Evolutionary conservation across 1,140 invertebrate genomes (phyloP).

Genomic region (Ips nitidus): DNA sequence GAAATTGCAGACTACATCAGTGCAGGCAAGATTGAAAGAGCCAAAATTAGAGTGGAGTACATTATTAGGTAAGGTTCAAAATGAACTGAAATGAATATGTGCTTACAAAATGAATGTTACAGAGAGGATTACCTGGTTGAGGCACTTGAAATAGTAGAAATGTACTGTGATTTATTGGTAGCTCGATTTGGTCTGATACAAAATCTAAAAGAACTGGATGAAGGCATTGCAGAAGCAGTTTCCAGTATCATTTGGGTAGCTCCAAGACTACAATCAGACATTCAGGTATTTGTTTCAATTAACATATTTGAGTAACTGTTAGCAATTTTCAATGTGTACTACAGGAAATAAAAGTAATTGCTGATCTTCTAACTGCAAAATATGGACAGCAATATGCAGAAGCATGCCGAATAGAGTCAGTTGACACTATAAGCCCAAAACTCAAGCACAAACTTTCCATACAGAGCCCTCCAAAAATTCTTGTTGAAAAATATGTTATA

Average conservation of each 20-base stretch:
- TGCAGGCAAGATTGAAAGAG: conserved; percentile 87
- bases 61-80: conserved; percentile 73
- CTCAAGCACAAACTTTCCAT: conserved; percentile 95
- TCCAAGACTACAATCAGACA: conserved; percentile 81
- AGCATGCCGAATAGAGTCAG: conserved; percentile 74
- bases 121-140: conserved; percentile 99
- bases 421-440: conserved; percentile 89
- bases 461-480: conserved; percentile 92
- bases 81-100: neutral
- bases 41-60: conserved; percentile 96
- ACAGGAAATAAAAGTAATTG: conserved; percentile 86
- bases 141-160: conserved; percentile 98
- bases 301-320: neutral
- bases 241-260: conserved; percentile 96
- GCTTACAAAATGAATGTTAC: neutral
- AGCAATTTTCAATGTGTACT: conserved; percentile 28
- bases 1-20: conserved; percentile 97
- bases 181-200: conserved; percentile 96
- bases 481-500: conserved; percentile 94
- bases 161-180: conserved; percentile 98
- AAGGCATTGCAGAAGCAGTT: conserved; percentile 93
- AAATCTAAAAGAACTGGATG: conserved; percentile 96
- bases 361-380: conserved; percentile 86
- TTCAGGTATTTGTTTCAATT: conserved; percentile 56
- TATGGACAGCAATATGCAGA: conserved; percentile 94